These are phyloP conservation scores for Perdita meconis DNA, from an alignment of 2,888 invertebrate species.

Conservation along the genomic window DNA sequence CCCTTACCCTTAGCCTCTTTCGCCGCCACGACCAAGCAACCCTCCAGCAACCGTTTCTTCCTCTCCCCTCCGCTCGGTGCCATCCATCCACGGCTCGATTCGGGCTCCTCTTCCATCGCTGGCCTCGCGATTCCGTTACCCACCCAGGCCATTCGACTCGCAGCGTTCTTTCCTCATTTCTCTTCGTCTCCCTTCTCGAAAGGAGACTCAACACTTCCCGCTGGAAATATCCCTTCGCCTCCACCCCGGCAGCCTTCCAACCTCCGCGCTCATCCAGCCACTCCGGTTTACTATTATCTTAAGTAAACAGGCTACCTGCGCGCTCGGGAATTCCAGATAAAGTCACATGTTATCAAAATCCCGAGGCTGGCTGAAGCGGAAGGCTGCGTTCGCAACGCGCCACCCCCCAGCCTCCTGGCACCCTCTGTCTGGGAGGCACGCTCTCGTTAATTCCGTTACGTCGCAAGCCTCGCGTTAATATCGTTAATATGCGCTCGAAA, in stretches of 20 bases:
- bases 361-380: conserved; percentile 59
- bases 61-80: conserved; percentile 25
- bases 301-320: conserved; percentile 82
- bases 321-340: conserved; percentile 79
- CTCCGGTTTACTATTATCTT: conserved; percentile 80
- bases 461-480: conserved; percentile 66
- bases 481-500: too few relatives aligned
- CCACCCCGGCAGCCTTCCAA: conserved; percentile 47
- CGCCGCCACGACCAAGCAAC: conserved; percentile 35
- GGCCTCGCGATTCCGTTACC: conserved; percentile 18
- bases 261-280: conserved; percentile 66
- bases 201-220: conserved; percentile 63
- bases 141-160: conserved; percentile 18
- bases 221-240: conserved; percentile 71
- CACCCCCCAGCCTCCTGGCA: not conserved
- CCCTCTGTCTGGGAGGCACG: conserved; percentile 22
- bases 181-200: conserved; percentile 38
- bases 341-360: conserved; percentile 82
- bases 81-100: conserved; percentile 2
- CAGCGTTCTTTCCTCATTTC: conserved; percentile 46
- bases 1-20: conserved; percentile 58
- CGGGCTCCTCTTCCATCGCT: conserved; percentile 12
- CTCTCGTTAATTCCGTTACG: conserved; percentile 74
- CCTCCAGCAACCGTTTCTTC: conserved; percentile 29
- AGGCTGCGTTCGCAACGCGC: conserved; percentile 49